phyloP scores from a whole-genome alignment of 2,113 vertebrate genomes.

The Bostrychus sinensis region DNA sequence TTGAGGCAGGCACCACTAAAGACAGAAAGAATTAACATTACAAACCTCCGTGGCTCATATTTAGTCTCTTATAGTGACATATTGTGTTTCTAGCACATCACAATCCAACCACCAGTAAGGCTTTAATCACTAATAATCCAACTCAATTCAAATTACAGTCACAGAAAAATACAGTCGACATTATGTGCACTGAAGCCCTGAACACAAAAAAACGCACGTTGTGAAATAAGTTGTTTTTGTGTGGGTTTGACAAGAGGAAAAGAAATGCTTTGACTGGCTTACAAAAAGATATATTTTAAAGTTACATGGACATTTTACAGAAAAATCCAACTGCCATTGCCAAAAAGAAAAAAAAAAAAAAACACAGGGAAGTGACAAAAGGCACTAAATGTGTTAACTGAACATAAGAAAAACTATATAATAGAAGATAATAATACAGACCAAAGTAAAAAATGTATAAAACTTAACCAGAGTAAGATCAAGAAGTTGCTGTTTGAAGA shows the following conservation, averaged over 20 bases:
- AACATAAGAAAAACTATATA: too few species aligned
- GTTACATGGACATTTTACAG: not conserved
- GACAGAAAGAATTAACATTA: not conserved
- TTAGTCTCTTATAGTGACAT: not conserved
- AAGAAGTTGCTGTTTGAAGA: too few species aligned
- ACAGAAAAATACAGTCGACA: too few species aligned
- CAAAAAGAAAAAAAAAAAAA: too few species aligned
- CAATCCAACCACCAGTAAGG: not conserved
- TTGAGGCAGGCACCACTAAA: not conserved
- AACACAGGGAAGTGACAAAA: too few species aligned
- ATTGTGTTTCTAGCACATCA: not conserved
- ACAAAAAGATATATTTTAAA: not conserved
- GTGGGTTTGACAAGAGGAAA: not conserved
- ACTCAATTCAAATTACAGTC: not conserved
- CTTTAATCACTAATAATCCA: constrained; percentile 6
- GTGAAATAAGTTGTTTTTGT: not conserved
- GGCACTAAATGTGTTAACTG: too few species aligned
- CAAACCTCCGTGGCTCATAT: not conserved
- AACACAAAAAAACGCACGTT: not conserved
- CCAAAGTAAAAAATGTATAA: too few species aligned
- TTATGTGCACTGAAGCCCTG: not conserved
- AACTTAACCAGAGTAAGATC: too few species aligned
- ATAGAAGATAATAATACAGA: too few species aligned
- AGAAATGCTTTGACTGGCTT: not conserved
- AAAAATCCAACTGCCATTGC: too few species aligned